Conservation (phyloP, 1,140 invertebrate genomes). For the Popillia japonica region DNA sequence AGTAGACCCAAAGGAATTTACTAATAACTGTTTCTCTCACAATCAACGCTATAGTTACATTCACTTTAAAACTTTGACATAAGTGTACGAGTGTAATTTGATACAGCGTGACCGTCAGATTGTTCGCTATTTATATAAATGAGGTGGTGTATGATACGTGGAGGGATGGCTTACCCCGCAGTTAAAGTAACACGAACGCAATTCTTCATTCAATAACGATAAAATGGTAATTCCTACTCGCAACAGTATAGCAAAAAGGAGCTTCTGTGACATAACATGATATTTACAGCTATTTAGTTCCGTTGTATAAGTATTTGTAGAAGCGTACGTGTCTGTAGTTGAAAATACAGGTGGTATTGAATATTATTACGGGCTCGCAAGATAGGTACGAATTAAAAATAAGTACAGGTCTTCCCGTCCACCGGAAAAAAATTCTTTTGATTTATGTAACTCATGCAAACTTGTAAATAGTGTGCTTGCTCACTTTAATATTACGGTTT, state of each 20-base stretch:
- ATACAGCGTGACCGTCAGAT: neutral
- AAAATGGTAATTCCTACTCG: constrained; percentile 8
- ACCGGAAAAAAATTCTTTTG: neutral
- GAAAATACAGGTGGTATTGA: neutral
- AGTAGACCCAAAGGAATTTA: constrained; percentile 4
- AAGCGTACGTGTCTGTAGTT: neutral
- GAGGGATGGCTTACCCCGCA: no score
- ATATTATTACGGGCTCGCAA: neutral
- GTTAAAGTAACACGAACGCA: no score
- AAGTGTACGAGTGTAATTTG: neutral
- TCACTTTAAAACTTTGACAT: neutral
- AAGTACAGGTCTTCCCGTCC: neutral
- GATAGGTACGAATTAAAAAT: constrained; percentile 1
- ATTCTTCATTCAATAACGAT: no score
- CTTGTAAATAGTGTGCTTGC: neutral
- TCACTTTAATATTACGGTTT: neutral
- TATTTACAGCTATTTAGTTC: constrained; percentile 19
- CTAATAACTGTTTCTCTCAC: constrained; percentile 15
- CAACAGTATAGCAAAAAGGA: constrained; percentile 8
- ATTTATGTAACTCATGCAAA: neutral
- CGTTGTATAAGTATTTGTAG: constrained; percentile 3
- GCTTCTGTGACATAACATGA: constrained; percentile 12
- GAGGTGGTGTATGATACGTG: no score
- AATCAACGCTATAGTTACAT: no score
- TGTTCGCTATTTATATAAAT: neutral